These are phyloP conservation scores for Cepphus grylle DNA, from an alignment of 2,113 vertebrate species.

Conservation along the genomic window DNA sequence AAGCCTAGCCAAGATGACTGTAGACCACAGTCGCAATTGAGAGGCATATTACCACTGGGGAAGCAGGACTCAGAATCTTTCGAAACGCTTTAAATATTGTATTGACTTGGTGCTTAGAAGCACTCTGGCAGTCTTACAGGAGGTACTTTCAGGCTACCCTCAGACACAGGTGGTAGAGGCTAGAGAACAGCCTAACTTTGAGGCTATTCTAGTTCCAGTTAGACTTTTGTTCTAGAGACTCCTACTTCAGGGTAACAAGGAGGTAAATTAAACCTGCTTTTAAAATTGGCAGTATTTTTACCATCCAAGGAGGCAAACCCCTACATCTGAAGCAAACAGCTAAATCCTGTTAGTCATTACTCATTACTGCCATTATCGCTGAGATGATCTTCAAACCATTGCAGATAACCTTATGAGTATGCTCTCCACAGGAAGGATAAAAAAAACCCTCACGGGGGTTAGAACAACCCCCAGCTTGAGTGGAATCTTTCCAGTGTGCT, in stretches of 20 bases:
- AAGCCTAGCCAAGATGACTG: not conserved
- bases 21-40: not conserved
- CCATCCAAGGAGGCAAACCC: not conserved
- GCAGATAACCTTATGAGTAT: not conserved
- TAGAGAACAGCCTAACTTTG: not conserved
- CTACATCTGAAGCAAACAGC: not conserved
- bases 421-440: not conserved
- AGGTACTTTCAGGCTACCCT: not conserved
- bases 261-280: not conserved
- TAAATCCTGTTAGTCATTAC: not conserved
- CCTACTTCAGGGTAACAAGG: not conserved
- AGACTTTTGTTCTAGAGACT: not conserved
- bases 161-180: not conserved
- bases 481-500: not conserved
- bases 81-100: not conserved
- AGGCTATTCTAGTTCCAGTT: not conserved
- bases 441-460: not conserved
- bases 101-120: not conserved
- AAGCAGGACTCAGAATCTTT: not conserved
- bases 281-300: not conserved
- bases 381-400: not conserved
- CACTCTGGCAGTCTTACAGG: not conserved
- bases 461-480: not conserved
- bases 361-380: not conserved
- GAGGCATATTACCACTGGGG: too few relatives aligned